A percentile compares a stretch with the other conserved stretches of the same genome.
Conservation (phyloP, 2,113 vertebrate genomes). For the Xiphias gladius region DNA sequence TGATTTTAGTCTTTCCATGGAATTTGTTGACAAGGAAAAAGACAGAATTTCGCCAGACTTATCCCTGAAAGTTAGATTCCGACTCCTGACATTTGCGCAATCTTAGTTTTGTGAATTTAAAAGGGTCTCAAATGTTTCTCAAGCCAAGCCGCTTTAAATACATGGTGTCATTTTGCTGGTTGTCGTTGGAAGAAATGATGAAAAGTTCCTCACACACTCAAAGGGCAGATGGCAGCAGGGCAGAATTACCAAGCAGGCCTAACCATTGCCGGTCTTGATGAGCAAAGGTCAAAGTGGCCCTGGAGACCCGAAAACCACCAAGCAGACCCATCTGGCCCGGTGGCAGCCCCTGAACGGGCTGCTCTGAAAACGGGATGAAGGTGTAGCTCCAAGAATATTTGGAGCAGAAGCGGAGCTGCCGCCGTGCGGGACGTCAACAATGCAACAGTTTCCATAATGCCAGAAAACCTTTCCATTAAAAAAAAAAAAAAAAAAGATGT, state of each 20-base stretch:
- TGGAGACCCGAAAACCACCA: not conserved
- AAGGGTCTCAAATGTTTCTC: too few species aligned
- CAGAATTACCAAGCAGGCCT: constrained; percentile 3
- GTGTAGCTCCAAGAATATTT: not conserved
- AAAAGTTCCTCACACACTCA: not conserved
- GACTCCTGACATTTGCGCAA: too few species aligned
- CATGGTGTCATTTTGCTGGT: not conserved
- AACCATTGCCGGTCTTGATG: not conserved
- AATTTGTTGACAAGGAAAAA: too few species aligned
- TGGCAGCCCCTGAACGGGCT: not conserved
- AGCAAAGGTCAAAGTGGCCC: constrained; percentile 7
- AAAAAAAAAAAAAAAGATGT: not conserved
- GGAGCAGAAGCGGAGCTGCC: not conserved
- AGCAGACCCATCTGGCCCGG: not conserved
- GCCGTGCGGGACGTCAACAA: not conserved
- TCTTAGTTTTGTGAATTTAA: too few species aligned
- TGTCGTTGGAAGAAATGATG: not conserved
- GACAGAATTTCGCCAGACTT: too few species aligned
- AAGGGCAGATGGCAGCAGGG: constrained; percentile 17
- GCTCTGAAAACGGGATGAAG: not conserved
- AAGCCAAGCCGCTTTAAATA: not conserved
- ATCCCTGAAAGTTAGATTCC: too few species aligned
- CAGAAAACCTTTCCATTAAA: not conserved
- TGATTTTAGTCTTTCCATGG: too few species aligned
- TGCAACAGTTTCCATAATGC: too few species aligned